A percentile compares a stretch with the other conserved stretches of the same genome.
phyloP scores from a whole-genome alignment of 2,797 vertebrate species.

The Manis pentadactyla region DNA sequence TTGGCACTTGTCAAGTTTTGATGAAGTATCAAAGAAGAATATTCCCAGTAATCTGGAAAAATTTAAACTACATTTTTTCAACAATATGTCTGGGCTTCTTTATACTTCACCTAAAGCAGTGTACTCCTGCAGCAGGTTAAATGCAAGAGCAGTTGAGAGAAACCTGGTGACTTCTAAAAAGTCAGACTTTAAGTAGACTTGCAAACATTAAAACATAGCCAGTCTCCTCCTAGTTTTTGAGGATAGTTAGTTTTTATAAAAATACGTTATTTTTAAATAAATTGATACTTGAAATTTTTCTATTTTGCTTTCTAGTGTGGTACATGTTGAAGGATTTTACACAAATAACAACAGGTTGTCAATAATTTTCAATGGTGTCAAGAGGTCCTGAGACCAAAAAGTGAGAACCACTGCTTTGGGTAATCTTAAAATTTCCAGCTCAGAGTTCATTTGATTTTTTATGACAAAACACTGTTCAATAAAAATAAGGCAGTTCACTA shows the following conservation, averaged over 20 bases:
- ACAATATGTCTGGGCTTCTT: background rate
- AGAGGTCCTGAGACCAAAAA: background rate
- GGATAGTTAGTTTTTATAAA: background rate
- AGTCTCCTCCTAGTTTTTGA: background rate
- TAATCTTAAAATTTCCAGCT: background rate
- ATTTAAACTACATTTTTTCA: background rate
- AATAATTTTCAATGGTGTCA: background rate
- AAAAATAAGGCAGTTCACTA: background rate
- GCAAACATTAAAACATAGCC: background rate
- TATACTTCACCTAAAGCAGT: background rate
- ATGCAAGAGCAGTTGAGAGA: background rate
- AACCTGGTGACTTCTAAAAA: background rate
- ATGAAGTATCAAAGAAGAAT: constrained; percentile 1
- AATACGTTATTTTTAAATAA: background rate
- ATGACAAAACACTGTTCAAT: background rate
- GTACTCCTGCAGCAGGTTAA: background rate
- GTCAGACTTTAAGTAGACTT: background rate
- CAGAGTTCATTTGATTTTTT: background rate
- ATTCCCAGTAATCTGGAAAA: background rate
- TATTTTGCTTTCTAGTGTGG: background rate
- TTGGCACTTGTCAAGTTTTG: background rate
- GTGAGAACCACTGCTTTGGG: background rate
- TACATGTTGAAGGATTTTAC: background rate
- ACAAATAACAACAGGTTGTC: background rate
- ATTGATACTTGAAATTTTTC: background rate